phyloP scores from a whole-genome alignment of 2,113 vertebrate species.

The Psittacula cyanocephala region DNA sequence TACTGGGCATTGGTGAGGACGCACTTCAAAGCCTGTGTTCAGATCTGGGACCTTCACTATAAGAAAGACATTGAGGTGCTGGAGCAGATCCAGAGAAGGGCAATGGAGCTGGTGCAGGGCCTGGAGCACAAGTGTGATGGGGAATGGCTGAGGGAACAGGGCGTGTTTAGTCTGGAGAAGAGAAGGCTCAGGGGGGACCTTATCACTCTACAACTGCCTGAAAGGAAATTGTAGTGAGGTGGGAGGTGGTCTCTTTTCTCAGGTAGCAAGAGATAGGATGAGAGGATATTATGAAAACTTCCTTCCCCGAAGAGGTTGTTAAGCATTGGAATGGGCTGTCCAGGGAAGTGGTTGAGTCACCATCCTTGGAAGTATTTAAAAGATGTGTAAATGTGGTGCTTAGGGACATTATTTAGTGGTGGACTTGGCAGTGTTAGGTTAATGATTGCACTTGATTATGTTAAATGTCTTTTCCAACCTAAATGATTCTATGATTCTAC shows the following conservation, averaged over 20 bases:
- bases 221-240: neutral
- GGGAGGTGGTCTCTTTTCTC: rapidly evolving
- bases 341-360: neutral
- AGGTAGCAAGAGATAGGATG: rapidly evolving
- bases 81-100: rapidly evolving
- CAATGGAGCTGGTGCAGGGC: rapidly evolving
- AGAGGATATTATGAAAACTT: neutral
- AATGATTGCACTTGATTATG: neutral
- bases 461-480: neutral
- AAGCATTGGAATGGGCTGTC: neutral
- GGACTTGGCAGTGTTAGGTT: neutral
- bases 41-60: neutral
- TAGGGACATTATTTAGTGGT: neutral
- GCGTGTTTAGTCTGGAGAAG: neutral
- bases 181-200: rapidly evolving
- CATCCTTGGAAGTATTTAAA: neutral
- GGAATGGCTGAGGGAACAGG: neutral
- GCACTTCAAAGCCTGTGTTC: neutral
- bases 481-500: neutral
- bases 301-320: neutral
- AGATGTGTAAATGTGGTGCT: neutral
- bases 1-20: rapidly evolving
- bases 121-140: neutral
- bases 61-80: neutral
- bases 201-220: neutral